These are phyloP conservation scores for Uloborus diversus DNA, from an alignment of 1,140 invertebrate genomes.

Conservation along the genomic window DNA sequence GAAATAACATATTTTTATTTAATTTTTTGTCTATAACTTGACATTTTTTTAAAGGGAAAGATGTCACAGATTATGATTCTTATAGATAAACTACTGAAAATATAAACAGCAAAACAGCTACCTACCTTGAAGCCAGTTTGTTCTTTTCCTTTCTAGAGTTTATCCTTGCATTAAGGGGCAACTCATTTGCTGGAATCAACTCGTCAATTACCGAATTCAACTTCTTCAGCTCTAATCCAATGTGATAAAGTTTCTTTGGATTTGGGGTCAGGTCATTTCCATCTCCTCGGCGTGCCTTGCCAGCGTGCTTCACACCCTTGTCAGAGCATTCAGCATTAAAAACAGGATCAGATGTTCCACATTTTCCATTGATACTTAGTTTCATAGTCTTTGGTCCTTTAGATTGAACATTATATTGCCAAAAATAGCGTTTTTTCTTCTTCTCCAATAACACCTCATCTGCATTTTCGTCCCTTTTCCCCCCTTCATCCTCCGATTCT, in stretches of 20 bases:
- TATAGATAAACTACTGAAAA: too few relatives aligned
- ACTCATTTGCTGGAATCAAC: conserved; percentile 92
- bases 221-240: conserved; percentile 92
- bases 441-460: conserved; percentile 57
- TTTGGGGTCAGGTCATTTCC: conserved; percentile 97
- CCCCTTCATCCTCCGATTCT: conserved; percentile 33
- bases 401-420: conserved; percentile 98
- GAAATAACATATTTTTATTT: too few relatives aligned
- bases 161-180: conserved; percentile 85
- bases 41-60: too few relatives aligned
- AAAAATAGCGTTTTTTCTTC: conserved; percentile 91
- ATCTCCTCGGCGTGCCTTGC: conserved; percentile 95
- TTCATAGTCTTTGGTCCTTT: conserved; percentile 82
- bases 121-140: conserved; percentile 87
- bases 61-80: too few relatives aligned
- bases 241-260: conserved; percentile 86
- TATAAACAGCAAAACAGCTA: not conserved
- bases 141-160: conserved; percentile 98
- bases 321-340: conserved; percentile 89
- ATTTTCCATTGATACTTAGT: conserved; percentile 67
- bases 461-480: too few relatives aligned
- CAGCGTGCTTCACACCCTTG: conserved; percentile 73
- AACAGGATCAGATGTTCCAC: conserved; percentile 88
- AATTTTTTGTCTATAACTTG: too few relatives aligned
- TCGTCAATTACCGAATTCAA: conserved; percentile 92